These are phyloP conservation scores for Pinna nobilis DNA, from an alignment of 1,140 invertebrate species.

Conservation along the genomic window DNA sequence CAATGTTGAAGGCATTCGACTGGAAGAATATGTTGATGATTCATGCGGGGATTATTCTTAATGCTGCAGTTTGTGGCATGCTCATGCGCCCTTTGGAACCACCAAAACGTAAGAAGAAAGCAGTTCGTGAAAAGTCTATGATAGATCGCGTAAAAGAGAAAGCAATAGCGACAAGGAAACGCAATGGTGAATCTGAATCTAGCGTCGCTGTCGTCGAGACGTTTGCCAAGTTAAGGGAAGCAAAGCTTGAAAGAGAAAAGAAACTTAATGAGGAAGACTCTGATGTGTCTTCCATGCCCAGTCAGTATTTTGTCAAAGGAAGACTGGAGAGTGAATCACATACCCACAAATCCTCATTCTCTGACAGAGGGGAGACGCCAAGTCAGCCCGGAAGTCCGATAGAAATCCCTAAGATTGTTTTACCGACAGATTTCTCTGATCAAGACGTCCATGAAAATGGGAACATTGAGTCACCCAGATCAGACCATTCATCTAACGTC, in stretches of 20 bases:
- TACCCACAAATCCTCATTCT: slow-evolving; percentile 56
- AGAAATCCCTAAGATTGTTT: slow-evolving; percentile 35
- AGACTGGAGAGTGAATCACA: slow-evolving; percentile 38
- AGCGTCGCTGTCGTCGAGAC: slow-evolving; percentile 39
- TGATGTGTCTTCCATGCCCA: slow-evolving; percentile 65
- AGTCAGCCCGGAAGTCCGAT: slow-evolving; percentile 41
- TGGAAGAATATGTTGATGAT: slow-evolving; percentile 96
- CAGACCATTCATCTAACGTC: slow-evolving; percentile 1
- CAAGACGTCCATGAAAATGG: neutral
- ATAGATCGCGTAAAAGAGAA: slow-evolving; percentile 66
- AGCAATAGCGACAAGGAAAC: slow-evolving; percentile 50
- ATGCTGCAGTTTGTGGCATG: slow-evolving; percentile 91
- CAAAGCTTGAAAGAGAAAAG: slow-evolving; percentile 72
- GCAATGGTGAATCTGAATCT: slow-evolving; percentile 77
- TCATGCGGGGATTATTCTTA: slow-evolving; percentile 92
- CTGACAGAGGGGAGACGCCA: slow-evolving; percentile 57
- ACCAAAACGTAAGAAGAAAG: slow-evolving; percentile 77
- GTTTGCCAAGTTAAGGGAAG: slow-evolving; percentile 80
- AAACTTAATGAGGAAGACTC: slow-evolving; percentile 67
- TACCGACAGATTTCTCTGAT: slow-evolving; percentile 1
- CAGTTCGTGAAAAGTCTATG: slow-evolving; percentile 74
- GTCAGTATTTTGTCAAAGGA: slow-evolving; percentile 62
- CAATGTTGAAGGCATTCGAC: slow-evolving; percentile 72
- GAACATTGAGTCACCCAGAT: slow-evolving; percentile 19
- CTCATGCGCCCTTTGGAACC: slow-evolving; percentile 94